Evolutionary conservation across 2,888 invertebrate genomes (phyloP).

Genomic region (Chymomyza amoena): DNA sequence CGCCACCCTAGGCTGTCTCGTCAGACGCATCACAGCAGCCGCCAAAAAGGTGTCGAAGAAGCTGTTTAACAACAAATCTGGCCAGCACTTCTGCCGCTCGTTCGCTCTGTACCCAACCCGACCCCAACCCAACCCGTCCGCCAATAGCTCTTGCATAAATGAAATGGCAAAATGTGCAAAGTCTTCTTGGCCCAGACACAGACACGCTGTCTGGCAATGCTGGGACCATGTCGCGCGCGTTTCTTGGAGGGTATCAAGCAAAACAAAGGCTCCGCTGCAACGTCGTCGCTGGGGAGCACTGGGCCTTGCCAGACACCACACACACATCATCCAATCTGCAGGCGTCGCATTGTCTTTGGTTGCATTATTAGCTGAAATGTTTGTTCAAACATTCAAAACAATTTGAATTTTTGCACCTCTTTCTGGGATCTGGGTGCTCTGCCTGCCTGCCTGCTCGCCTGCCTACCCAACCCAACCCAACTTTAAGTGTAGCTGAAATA

Average conservation of each 20-base stretch:
- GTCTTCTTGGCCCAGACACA: conserved; percentile 7
- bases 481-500: conserved; percentile 42
- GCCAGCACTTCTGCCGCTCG: too few species aligned
- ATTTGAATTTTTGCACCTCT: conserved; percentile 57
- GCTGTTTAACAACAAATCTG: conserved; percentile 60
- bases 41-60: conserved; percentile 67
- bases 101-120: too few species aligned
- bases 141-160: conserved; percentile 68
- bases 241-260: background rate
- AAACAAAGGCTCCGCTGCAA: background rate
- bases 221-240: conserved; percentile 40
- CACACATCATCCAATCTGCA: conserved; percentile 14
- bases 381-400: conserved; percentile 57
- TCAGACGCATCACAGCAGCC: conserved; percentile 36
- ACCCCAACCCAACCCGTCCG: too few species aligned
- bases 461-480: too few species aligned
- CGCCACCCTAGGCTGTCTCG: conserved; percentile 23
- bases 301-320: conserved; percentile 10
- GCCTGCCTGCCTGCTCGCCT: background rate
- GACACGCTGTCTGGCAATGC: conserved; percentile 46
- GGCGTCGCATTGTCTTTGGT: conserved; percentile 62
- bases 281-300: conserved; percentile 48
- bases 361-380: conserved; percentile 66
- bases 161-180: conserved; percentile 66
- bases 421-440: background rate